Evolutionary conservation across 1,140 invertebrate genomes (phyloP), one percentile per base, ranked within the genome.

Genomic region (Leptinotarsa lineolata): DNA sequence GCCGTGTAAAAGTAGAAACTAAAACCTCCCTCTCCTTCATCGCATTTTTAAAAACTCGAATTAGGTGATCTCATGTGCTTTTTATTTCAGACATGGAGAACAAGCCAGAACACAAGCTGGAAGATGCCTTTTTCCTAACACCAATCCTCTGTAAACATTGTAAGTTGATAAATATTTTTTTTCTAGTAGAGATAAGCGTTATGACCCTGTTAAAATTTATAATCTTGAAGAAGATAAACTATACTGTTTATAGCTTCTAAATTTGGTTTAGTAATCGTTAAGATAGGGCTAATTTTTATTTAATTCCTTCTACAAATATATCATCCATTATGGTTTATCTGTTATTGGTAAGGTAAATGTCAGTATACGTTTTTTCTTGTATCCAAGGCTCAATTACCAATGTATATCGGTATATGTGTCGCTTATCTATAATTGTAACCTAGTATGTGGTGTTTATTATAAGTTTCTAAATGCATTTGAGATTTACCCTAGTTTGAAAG

Each of bases 131-230:
- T 54, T 68, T 68, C 46, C 48, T 68, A 22, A 68, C 67, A 46
- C 67, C 67, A 45, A 54, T 68, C 44, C 67, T 68, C 6, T 68
- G 67, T 20, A 68, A 54, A 68, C 67, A 68, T 20, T 68, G 67
- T 68, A 54, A 68, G 67, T 68, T 44, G 16, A n/a, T 59, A 20
- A 59, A 59, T 59, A 59, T 39, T 39, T 39, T 39, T 54, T 54
- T 54, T 18, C 48, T 54, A 54, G n/a, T 54, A 2, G 48, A 54
- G 48, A 54, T 54, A 54, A 54, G 48, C 15, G 4, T 54, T 54
- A 54, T 54, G 48, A 54, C 48, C 48, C 48, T 54, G 48, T 54
- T 54, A 18, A 54, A 54, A 54, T 54, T 54, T 54, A 54, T 54
- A 54, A 54, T 54, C 48, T 54, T 54, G 15, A n/a, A 54, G 48